Conservation (phyloP, 2,888 invertebrate species). For the Silvanus unidentatus region DNA sequence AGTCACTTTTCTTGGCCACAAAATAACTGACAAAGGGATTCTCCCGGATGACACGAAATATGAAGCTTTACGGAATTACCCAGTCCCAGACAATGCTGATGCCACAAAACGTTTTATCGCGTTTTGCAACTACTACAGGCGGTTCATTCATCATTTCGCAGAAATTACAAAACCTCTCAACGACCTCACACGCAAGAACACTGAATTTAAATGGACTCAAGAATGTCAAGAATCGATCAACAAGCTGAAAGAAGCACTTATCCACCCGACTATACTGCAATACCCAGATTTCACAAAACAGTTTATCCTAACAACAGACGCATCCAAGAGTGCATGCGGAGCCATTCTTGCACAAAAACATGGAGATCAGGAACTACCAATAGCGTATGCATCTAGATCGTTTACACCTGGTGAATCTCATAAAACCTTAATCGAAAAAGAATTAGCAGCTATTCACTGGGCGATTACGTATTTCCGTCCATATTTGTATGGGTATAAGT, state of each 20-base stretch:
- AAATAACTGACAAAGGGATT: conserved; percentile 9
- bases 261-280: conserved; percentile 12
- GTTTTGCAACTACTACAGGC: conserved; percentile 8
- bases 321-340: conserved; percentile 13
- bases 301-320: conserved; percentile 14
- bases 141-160: conserved; percentile 12
- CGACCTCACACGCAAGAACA: conserved; percentile 8
- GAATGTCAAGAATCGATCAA: conserved; percentile 12
- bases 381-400: conserved; percentile 15
- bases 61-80: conserved; percentile 7
- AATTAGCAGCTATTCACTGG: conserved; percentile 8
- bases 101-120: conserved; percentile 8
- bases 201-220: conserved; percentile 8
- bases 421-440: conserved; percentile 10
- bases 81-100: conserved; percentile 8
- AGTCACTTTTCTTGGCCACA: conserved; percentile 15
- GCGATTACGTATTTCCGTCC: conserved; percentile 9
- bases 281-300: conserved; percentile 14
- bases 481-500: conserved; percentile 12
- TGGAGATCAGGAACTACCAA: too few species aligned
- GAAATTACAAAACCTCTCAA: conserved; percentile 9
- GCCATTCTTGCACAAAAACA: too few species aligned
- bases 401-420: conserved; percentile 12
- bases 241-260: conserved; percentile 8
- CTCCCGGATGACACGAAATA: conserved; percentile 4